Evolutionary conservation across 2,888 invertebrate genomes (phyloP), one percentile per base, ranked within the genome.

Genomic region (Tuta absoluta): DNA sequence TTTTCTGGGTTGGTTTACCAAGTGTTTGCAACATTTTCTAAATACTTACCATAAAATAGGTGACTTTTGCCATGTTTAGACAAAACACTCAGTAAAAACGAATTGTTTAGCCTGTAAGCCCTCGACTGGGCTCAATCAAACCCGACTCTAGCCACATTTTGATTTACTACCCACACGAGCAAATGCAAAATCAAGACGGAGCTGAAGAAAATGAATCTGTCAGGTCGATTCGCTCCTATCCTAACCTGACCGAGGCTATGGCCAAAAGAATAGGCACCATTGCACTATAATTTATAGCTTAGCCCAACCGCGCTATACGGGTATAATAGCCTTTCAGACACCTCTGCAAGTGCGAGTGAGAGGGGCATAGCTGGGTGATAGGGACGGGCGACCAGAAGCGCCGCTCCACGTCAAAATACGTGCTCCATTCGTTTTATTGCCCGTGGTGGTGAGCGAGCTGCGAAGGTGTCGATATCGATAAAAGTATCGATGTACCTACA

Each of bases 371-470:
- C 65, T 51, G 84, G 21, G 69, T 63, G 82, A 90, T 70, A 8
- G 78, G 69, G 87, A 88, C 14, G 73, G 68, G 68, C 66, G 88
- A 90, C 89, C 91, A 91, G 91, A 91, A 91, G 91, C 91, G 91
- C 91, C 91, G 90, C 90, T 89, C 85, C 84, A 89, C 91, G 91
- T 91, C 91, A 91, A 91, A 91, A 91, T 91, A 91, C 91, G 91
- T 90, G 91, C 87, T 86, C 86, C 88, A 87, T 88, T 91, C 91
- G 91, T 91, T 91, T 91, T 91, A 91, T 91, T 91, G 84, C 89
- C 80, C 77, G 81, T 77, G 79, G 82, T 82, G 83, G 74, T 33
- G 8, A 33, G 33, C 33, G 33, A 75, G 80, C 33, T 77, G 81
- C 76, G 79, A 81, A 80, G 82, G 12, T 83, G 84, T 61, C 61